Evolutionary conservation across 2,113 vertebrate species (phyloP).

Genomic region (Ciconia boyciana): DNA sequence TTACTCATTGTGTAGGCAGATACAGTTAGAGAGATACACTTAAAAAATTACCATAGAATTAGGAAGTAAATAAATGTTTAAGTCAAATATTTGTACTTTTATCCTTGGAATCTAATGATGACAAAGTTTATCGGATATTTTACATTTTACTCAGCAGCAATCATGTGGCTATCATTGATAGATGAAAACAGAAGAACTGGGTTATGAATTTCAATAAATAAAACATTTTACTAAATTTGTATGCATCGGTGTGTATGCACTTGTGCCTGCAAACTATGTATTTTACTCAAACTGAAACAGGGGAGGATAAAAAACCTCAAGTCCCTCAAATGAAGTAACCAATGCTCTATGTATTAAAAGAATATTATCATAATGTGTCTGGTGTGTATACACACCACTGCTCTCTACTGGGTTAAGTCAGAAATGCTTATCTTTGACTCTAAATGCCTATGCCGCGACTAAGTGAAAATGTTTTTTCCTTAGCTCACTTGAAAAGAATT

Average conservation of each 20-base stretch:
- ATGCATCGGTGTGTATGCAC: not conserved
- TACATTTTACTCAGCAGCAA: slow-evolving; percentile 8
- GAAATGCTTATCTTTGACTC: slow-evolving; percentile 37
- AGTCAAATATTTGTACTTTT: slow-evolving; percentile 49
- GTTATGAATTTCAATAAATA: not conserved
- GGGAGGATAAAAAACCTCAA: not conserved
- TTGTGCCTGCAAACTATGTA: not conserved
- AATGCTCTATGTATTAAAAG: not conserved
- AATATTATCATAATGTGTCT: not conserved
- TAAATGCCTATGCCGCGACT: not conserved
- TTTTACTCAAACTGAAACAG: not conserved
- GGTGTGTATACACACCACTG: slow-evolving; percentile 41
- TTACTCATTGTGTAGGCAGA: slow-evolving; percentile 62
- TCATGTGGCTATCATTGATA: not conserved
- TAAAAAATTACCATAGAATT: slow-evolving; percentile 60
- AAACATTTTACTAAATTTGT: not conserved
- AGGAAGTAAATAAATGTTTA: slow-evolving; percentile 45
- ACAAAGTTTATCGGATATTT: slow-evolving; percentile 35
- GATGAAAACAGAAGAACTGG: not conserved
- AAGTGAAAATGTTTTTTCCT: not conserved
- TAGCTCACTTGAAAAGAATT: not conserved
- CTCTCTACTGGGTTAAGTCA: slow-evolving; percentile 59
- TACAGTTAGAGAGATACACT: slow-evolving; percentile 44
- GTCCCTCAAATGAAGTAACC: not conserved
- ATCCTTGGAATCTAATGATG: slow-evolving; percentile 30